These are phyloP conservation scores for Empis livida DNA, from an alignment of 2,888 invertebrate species.

Conservation along the genomic window DNA sequence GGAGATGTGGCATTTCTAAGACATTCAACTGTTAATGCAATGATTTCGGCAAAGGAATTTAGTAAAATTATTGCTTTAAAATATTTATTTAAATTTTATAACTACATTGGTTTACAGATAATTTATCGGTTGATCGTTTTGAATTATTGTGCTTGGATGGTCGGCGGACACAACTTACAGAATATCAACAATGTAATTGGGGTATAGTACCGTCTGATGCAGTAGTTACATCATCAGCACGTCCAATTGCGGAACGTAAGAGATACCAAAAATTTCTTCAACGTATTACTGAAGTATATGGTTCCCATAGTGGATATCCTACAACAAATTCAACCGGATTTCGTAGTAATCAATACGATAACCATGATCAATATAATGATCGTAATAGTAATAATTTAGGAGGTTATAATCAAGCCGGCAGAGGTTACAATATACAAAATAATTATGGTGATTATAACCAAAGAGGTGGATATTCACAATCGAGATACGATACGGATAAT, in stretches of 20 bases:
- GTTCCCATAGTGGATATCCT: constrained; percentile 20
- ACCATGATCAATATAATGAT: constrained; percentile 12
- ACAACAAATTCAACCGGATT: constrained; percentile 13
- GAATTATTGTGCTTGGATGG: constrained; percentile 76
- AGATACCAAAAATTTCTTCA: constrained; percentile 54
- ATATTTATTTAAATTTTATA: constrained; percentile 1
- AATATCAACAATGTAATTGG: constrained; percentile 72
- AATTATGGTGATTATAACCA: constrained; percentile 9
- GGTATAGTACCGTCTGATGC: constrained; percentile 73
- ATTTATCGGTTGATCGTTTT: constrained; percentile 52
- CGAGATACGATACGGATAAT: constrained; percentile 14
- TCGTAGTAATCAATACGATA: constrained; percentile 13
- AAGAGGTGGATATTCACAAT: constrained; percentile 11
- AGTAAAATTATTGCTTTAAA: constrained; percentile 30
- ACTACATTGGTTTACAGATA: constrained; percentile 36
- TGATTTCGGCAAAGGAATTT: constrained; percentile 47
- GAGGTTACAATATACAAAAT: constrained; percentile 3
- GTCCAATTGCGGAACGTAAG: constrained; percentile 29
- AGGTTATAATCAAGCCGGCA: constrained; percentile 14
- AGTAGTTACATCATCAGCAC: constrained; percentile 74
- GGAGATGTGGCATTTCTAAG: constrained; percentile 88
- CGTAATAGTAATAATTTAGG: constrained; percentile 10
- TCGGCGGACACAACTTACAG: constrained; percentile 48
- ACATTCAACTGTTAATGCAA: constrained; percentile 67
- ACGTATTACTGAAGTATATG: constrained; percentile 45